Base-by-base conservation (phyloP, 2,113 vertebrate species). In the Aplodontia rufa region DNA sequence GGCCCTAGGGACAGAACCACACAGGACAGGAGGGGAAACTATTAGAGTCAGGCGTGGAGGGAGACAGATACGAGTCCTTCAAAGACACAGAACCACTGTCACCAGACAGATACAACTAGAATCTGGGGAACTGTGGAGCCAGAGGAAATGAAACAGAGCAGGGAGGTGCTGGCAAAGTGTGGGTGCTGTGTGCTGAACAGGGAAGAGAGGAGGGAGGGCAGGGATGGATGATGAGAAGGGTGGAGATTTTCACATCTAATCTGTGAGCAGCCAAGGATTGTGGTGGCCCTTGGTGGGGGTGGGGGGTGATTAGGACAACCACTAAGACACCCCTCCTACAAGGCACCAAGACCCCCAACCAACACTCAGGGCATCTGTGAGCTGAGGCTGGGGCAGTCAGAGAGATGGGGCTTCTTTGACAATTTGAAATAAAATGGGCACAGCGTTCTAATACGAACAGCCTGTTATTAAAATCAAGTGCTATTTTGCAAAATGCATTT, bases 381-480 rank as follows among this genome's bases (percentile, higher is more conserved):
- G 68, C 45, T 9, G 22, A 85, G 90, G 40, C 69, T 55, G 62
- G 84, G 74, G 51, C 1, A 2, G 32, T 64, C 47, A 60, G 90
- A 80, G 55, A 74, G n/a, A 94, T 74, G 93, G 94, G 86, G 79
- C 93, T 97, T 96, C 95, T 91, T 86, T 68, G 89, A 97, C 84
- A 95, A 40, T 92, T 90, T 97, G 80, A 95, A 97, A 95, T 79
- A 76, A 97, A 97, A 94, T 69, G 83, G 93, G 96, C 72, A 86
- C 94, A 79, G 82, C 0, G 37, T 96, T 95, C 95, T 98, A 96
- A 96, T 96, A 95, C 96, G 92, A 97, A 97, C 93, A 97, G 97
- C 90, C 94, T 97, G 96, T 98, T 97, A 98, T 98, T 98, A 97
- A 98, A 98, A 98, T 98, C 97, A 98, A 98, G 97, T 96, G 97